These are phyloP conservation scores for Dichetophora obliterata DNA, from an alignment of 2,888 invertebrate species.

Conservation along the genomic window DNA sequence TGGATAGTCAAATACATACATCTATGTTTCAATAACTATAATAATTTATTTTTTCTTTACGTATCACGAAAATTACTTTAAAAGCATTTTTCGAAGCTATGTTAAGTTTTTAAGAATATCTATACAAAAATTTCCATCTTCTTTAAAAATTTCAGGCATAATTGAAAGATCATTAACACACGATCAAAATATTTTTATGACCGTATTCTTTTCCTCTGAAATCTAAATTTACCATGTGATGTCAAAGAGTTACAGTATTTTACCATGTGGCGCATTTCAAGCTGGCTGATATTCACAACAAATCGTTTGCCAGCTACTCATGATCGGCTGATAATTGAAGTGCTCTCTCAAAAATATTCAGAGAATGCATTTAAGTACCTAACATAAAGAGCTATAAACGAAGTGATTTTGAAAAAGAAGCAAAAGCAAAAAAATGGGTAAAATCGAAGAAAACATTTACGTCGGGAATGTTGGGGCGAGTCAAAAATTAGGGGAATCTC, in stretches of 20 bases:
- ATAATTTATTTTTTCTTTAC: no score
- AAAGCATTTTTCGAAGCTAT: no score
- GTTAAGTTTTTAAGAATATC: no score
- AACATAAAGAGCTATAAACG: no score
- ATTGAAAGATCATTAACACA: neutral
- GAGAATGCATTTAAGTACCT: neutral
- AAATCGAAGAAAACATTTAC: neutral
- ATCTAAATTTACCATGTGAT: neutral
- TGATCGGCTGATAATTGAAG: neutral
- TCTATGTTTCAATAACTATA: no score
- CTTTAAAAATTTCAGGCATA: neutral
- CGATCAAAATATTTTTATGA: neutral
- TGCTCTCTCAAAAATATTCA: neutral
- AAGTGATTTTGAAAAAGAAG: no score
- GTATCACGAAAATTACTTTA: no score
- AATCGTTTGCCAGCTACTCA: neutral
- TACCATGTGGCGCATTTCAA: neutral
- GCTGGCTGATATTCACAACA: neutral
- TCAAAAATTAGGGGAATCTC: neutral
- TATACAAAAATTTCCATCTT: no score
- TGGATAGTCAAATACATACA: no score
- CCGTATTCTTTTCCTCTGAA: neutral
- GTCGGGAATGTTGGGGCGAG: neutral
- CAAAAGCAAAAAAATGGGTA: neutral
- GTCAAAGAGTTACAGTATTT: neutral